Evolutionary conservation across 2,797 vertebrate species (phyloP), one percentile per base, ranked within the genome.

Genomic region (Pseudochirops cupreus): DNA sequence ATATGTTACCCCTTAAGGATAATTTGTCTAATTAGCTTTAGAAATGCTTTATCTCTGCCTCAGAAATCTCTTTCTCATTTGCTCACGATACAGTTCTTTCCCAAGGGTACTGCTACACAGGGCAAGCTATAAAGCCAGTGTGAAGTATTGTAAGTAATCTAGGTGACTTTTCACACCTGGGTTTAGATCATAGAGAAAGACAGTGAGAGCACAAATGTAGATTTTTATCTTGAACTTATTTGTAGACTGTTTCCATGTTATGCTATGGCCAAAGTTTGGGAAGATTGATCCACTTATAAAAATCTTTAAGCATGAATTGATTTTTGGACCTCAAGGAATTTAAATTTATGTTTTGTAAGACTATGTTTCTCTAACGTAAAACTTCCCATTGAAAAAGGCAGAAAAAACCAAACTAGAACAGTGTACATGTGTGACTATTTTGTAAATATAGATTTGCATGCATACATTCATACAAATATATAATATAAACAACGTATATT

Each of bases 1-100:
- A 96, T 98, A 97, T 97, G 97, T 97, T 98, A 97, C 93, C 94
- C 96, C 94, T 98, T 97, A 96, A 97, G 94, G 95, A 67, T 90
- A 93, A 97, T 98, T 95, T 96, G 96, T 98, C 93, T 98, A 97
- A 98, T 96, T 97, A 94, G 91, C 93, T 96, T 33, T 96, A 96
- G 95, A 97, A 97, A 95, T 94, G 90, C 56, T 95, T 97, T 96
- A 92, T 95, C 97, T 96, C 89, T 94, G 95, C 74, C 95, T 97
- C 94, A 94, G 97, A 97, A 93, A 96, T 89, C 54, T 14, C 95
- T 96, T 92, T 94, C 54, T 52, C 92, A 62, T 97, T 97, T 97
- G 93, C 92, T 95, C 96, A 97, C 55, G 28, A 53, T 57, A 57
- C 52, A 52, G 29, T 54, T 94, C 95, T 54, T 29, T 7, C 5